Conservation (phyloP, 2,888 invertebrate species). For the Auanema sp. region DNA sequence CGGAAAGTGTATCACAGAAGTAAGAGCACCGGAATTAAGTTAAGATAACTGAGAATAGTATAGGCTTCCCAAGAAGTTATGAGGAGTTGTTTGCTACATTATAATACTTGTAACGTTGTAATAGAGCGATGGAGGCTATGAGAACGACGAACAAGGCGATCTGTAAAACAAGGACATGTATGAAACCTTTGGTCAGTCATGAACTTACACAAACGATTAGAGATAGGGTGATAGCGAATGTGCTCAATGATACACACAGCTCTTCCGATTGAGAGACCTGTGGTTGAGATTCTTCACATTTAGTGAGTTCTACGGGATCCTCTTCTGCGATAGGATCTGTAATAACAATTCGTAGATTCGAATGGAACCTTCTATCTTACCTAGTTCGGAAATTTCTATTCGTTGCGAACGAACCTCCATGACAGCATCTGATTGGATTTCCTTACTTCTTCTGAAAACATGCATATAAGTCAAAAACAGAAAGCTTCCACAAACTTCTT, state of each 20-base stretch:
- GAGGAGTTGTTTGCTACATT: slow-evolving; percentile 9
- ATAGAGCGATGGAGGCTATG: slow-evolving; percentile 11
- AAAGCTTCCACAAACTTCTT: background rate
- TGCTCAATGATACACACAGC: slow-evolving; percentile 7
- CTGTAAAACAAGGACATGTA: slow-evolving; percentile 2
- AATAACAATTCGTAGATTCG: background rate
- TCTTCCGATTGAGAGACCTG: slow-evolving; percentile 3
- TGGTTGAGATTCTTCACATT: slow-evolving; percentile 5
- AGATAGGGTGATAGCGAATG: too few species aligned
- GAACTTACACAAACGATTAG: too few species aligned
- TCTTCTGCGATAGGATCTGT: background rate
- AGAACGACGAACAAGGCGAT: slow-evolving; percentile 8
- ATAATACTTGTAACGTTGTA: slow-evolving; percentile 18
- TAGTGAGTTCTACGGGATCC: too few species aligned
- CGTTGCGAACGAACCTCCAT: slow-evolving; percentile 41
- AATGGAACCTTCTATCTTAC: background rate
- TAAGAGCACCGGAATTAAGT: too few species aligned
- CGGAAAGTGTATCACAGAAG: too few species aligned
- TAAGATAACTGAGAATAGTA: too few species aligned
- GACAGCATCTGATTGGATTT: slow-evolving; percentile 13
- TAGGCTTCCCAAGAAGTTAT: too few species aligned
- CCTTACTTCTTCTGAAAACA: too few species aligned
- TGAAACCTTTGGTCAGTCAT: background rate
- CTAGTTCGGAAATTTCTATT: slow-evolving; percentile 38
- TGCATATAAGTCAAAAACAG: background rate